These are phyloP conservation scores for Narcine bancroftii DNA, from an alignment of 2,113 vertebrate species.

Conservation along the genomic window DNA sequence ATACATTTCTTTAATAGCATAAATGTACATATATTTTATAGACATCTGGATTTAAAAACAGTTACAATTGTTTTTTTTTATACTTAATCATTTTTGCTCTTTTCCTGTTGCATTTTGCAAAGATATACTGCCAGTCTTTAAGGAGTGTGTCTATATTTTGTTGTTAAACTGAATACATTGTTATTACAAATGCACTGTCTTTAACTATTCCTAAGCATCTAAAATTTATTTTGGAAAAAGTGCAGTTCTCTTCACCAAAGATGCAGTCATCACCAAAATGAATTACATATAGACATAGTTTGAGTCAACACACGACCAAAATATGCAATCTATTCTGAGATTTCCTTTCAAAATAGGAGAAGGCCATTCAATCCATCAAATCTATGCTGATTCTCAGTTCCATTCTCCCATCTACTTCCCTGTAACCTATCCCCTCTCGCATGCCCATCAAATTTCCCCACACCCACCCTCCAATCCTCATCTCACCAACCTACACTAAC, in stretches of 20 bases:
- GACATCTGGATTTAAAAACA: conserved; percentile 31
- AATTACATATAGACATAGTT: conserved; percentile 18
- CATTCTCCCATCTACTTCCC: too few species aligned
- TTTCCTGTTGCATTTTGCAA: not conserved
- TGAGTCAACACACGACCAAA: not conserved
- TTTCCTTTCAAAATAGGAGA: not conserved
- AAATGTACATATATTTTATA: conserved; percentile 38
- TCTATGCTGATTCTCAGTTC: too few species aligned
- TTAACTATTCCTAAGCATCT: conserved; percentile 9
- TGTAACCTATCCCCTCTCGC: too few species aligned
- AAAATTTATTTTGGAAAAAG: conserved; percentile 25
- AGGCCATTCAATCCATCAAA: too few species aligned
- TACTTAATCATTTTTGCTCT: not conserved
- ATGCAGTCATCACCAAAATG: conserved; percentile 10
- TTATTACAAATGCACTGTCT: not conserved
- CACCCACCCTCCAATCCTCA: too few species aligned
- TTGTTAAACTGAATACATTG: not conserved
- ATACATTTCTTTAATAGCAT: conserved; percentile 36
- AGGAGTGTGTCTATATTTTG: not conserved
- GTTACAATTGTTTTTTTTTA: not conserved
- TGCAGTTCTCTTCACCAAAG: conserved; percentile 31
- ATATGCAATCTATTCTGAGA: conserved; percentile 7
- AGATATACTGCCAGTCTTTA: not conserved
- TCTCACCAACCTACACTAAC: too few species aligned
- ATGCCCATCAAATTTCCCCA: too few species aligned